Evolutionary conservation across 2,113 vertebrate genomes (phyloP), one percentile per base, ranked within the genome.

Genomic region (Myocastor coypus): DNA sequence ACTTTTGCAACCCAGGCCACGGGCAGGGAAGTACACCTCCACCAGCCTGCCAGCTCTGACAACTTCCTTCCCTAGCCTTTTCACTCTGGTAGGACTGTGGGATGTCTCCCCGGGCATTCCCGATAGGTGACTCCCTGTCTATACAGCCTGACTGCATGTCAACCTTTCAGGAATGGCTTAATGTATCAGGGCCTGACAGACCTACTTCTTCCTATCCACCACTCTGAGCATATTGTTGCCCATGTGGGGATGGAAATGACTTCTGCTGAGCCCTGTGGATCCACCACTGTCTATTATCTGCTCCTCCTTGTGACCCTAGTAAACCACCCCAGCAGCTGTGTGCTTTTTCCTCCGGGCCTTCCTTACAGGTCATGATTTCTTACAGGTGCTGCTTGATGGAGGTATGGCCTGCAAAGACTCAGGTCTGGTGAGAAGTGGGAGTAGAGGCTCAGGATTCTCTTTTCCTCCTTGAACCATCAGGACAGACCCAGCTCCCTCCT

Each of bases 401-500:
- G 34, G 57, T 52, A 71, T 63, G 57, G 9, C 40, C 69, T 32
- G n/a, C 96, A 87, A 82, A 90, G 63, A 42, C 14, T 75, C 0
- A 4, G 0, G 14, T 50, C 20, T 4, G 17, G 81, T 12, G 1
- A 8, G 14, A 55, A 64, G 34, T 11, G 0, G 7, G n/a, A 69
- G 4, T 57, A 37, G 55, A 30, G 2, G 0, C 34, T 46, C 14
- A 3, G 17, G 26, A 7, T 0, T 34, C 5, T 66, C 20, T 0
- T 40, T 5, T 61, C 40, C 28, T 22, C 40, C 1, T 0, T 0
- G 22, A 46, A 16, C 28, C 59, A 4, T 46, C 32, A 11, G 68
- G n/a, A 32, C 55, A n/a, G 16, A 81, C 59, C 0, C 2, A 0
- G 28, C 59, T 73, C 40, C 73, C 8, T 40, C 40, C 11, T 19